Percentiles rank a stretch among this genome's conserved stretches.
Evolutionary conservation across 2,113 vertebrate species (phyloP).

Genomic region (Fregata magnificens): DNA sequence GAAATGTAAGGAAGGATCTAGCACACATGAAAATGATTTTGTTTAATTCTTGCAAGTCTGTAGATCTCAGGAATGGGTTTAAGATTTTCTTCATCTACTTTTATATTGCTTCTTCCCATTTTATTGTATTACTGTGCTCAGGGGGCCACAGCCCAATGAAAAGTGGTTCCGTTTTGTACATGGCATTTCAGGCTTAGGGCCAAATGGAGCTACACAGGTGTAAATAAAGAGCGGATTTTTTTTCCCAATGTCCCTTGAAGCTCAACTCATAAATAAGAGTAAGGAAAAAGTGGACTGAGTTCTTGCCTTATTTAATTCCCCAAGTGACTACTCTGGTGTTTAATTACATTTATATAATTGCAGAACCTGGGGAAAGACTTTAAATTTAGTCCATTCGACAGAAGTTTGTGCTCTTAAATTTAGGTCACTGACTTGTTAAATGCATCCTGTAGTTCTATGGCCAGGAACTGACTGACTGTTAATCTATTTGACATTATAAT

Average conservation of each 20-base stretch:
- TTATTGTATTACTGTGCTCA: background rate
- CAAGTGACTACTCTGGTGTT: background rate
- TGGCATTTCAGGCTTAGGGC: background rate
- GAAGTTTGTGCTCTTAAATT: background rate
- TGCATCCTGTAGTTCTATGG: background rate
- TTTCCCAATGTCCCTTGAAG: background rate
- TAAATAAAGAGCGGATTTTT: background rate
- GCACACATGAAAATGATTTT: background rate
- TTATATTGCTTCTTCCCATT: background rate
- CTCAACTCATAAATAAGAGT: background rate
- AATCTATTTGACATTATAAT: background rate
- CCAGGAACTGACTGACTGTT: background rate
- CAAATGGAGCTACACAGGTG: background rate
- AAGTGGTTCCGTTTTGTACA: background rate
- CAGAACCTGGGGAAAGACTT: background rate
- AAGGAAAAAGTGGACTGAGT: background rate
- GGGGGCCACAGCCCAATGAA: background rate
- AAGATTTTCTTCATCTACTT: background rate
- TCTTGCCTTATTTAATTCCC: background rate
- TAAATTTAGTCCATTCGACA: background rate
- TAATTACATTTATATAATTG: background rate
- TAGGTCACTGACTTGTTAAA: background rate
- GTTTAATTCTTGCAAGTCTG: background rate
- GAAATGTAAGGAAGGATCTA: background rate
- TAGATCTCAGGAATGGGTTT: background rate